Conservation (phyloP, 1,140 invertebrate species). For the Cheumatopsyche charites region DNA sequence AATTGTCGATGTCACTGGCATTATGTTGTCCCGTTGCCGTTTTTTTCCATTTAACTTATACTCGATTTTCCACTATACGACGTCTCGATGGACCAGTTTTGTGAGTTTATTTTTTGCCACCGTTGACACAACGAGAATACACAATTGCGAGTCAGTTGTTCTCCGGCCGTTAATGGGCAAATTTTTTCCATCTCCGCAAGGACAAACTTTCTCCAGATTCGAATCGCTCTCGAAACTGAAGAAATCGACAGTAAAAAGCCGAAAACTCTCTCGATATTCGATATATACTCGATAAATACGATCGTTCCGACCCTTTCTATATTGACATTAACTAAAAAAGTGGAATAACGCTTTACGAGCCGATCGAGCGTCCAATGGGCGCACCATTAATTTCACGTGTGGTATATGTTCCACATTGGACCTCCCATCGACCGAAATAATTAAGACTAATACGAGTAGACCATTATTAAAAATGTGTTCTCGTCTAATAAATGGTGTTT, state of each 20-base stretch:
- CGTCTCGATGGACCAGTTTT: conserved; percentile 19
- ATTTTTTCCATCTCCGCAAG: conserved; percentile 4
- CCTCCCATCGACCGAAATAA: conserved; percentile 9
- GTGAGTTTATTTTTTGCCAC: conserved; percentile 19
- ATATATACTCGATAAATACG: background rate
- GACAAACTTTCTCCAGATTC: conserved; percentile 10
- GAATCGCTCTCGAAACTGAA: background rate
- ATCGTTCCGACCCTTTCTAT: background rate
- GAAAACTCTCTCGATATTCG: background rate
- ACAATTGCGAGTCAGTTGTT: conserved; percentile 2
- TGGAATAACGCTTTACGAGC: background rate
- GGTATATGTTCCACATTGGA: background rate
- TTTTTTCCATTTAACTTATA: background rate
- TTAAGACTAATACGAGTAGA: conserved; percentile 7
- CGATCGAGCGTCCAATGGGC: background rate
- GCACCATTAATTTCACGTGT: background rate
- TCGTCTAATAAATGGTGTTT: background rate
- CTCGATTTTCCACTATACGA: background rate
- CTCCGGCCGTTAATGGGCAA: background rate
- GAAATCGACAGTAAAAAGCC: conserved; percentile 3
- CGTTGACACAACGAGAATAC: conserved; percentile 17
- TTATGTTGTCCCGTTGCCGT: conserved; percentile 11
- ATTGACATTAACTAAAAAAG: background rate
- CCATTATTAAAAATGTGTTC: conserved; percentile 13
- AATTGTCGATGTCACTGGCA: conserved; percentile 18